phyloP scores from a whole-genome alignment of 2,797 vertebrate species.

The Hydrolagus colliei region DNA sequence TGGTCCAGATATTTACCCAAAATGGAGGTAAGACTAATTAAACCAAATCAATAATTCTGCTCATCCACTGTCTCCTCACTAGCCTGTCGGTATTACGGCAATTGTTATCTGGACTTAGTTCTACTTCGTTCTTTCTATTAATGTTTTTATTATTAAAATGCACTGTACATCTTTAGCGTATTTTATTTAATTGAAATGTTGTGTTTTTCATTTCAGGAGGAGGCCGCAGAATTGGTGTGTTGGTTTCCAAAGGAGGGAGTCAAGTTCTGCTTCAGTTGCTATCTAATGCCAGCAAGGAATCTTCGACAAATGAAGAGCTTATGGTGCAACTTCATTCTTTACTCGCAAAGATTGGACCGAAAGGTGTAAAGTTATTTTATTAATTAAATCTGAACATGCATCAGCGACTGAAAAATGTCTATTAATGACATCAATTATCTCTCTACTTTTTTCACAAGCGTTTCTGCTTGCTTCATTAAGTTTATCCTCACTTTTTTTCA shows the following conservation, averaged over 20 bases:
- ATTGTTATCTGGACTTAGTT: too few relatives aligned
- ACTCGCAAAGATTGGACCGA: conserved; percentile 86
- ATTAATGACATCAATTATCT: neutral
- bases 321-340: conserved; percentile 87
- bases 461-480: neutral
- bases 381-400: neutral
- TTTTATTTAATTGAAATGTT: neutral
- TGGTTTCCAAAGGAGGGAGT: conserved; percentile 89
- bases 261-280: conserved; percentile 80
- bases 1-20: too few relatives aligned
- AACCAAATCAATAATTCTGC: too few relatives aligned
- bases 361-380: conserved; percentile 60
- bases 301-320: conserved; percentile 76
- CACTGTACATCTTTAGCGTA: neutral
- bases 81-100: too few relatives aligned
- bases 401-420: neutral
- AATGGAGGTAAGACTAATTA: too few relatives aligned
- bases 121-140: too few relatives aligned
- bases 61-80: too few relatives aligned
- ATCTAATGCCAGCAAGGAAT: conserved; percentile 71
- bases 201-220: conserved; percentile 61
- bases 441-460: neutral
- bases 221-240: conserved; percentile 71
- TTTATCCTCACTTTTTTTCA: neutral
- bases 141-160: too few relatives aligned